Base-by-base conservation (phyloP, 2,113 vertebrate species). In the Ctenomys sociabilis region DNA sequence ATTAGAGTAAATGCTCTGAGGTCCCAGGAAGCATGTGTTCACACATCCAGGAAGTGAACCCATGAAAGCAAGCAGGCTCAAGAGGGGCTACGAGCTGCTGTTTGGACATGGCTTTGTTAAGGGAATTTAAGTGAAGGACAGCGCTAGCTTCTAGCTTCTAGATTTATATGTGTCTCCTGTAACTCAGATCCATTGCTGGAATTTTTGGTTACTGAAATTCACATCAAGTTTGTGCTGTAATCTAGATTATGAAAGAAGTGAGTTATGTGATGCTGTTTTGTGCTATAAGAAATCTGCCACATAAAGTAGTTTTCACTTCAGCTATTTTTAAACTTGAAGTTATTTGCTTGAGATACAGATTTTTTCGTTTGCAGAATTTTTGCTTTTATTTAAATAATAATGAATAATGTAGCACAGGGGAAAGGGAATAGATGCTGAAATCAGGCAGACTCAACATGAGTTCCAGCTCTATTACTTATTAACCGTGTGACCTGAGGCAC, bases 1-100 rank as follows among this genome's bases (percentile, higher is more conserved):
- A 88, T 85, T 49, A 73, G 92, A 77, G 92, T 70, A 93, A 94
- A 90, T 85, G 70, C 43, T 85, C 14, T 64, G 49, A 3, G 86
- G 35, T 82, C 37, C 45, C 16, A 49, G 68, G 78, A 94, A 90
- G 57, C 66, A 32, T 63, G 82, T 61, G 9, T 86, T 92, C 1
- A 8, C 21, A 61, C 45, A 91, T 17, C 68, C 61, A 80, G 80
- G 57, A 80, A 75, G 22, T 54, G 64, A 88, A 26, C 59, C 77
- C 78, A 21, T n/a, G 28, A 19, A 10, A n/a, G 45, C 13, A 32
- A 90, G 43, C 73, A 49, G 43, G 21, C 57, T 63, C 75, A 32
- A 81, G 70, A 59, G 85, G 30, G 28, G 40, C 7, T 1, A 1
- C 43, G 37, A 85, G 89, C 35, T 95, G 84, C 80, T 92, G 26